Conservation (phyloP, 2,797 vertebrate species). For the Ctenosaura bakeri region DNA sequence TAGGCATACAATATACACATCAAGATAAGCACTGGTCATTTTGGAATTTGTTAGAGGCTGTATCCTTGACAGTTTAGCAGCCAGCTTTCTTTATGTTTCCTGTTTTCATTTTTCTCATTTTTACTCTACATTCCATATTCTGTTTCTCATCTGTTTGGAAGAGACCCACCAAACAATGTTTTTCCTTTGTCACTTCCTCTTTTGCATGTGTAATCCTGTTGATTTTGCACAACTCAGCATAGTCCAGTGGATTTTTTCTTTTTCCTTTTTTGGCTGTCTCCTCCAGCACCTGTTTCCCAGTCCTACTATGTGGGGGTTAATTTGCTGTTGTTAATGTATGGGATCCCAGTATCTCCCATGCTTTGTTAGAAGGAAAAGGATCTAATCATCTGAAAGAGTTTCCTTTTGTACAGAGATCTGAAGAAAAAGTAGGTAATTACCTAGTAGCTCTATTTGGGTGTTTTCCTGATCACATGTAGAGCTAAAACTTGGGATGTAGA, state of each 20-base stretch:
- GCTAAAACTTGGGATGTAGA: too few species aligned
- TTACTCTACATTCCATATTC: background rate
- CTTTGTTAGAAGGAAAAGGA: background rate
- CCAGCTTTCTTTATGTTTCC: background rate
- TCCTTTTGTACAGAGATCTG: background rate
- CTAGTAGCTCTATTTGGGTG: background rate
- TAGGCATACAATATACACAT: background rate
- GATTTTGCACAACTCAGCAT: background rate
- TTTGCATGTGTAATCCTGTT: constrained; percentile 19
- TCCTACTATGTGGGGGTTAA: background rate
- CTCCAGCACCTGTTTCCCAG: constrained; percentile 22
- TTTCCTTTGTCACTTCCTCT: constrained; percentile 36
- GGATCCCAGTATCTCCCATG: background rate
- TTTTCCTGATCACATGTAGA: background rate
- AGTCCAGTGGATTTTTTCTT: background rate
- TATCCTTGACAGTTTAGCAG: background rate
- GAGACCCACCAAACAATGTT: background rate
- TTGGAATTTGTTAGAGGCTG: background rate
- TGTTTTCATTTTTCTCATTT: constrained; percentile 17
- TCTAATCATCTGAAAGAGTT: background rate
- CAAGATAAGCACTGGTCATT: fast-evolving
- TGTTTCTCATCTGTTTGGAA: constrained; percentile 30
- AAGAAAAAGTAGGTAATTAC: background rate
- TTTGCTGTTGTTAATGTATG: background rate
- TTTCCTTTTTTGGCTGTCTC: background rate